Evolutionary conservation across 23 tunicate species (phyloP).

Genomic region (Styela clava): DNA sequence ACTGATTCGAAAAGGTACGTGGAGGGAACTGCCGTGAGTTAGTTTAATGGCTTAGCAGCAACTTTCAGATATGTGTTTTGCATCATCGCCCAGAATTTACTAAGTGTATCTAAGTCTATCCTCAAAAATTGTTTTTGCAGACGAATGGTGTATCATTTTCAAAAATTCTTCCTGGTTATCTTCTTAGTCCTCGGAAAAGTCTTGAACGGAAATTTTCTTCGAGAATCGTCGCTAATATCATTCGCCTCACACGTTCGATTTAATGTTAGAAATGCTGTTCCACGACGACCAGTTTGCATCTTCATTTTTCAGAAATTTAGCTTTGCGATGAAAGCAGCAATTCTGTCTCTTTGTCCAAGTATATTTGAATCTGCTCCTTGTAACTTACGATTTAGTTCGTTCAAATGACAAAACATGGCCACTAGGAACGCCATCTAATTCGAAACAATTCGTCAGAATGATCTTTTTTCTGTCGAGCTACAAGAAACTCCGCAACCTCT

Average conservation of each 20-base stretch:
- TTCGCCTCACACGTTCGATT: too few relatives aligned
- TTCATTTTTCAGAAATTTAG: too few relatives aligned
- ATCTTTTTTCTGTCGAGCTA: conserved; percentile 37
- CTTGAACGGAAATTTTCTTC: conserved; percentile 46
- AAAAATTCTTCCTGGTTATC: too few relatives aligned
- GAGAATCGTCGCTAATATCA: conserved; percentile 23
- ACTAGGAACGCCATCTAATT: conserved; percentile 50
- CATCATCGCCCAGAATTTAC: too few relatives aligned
- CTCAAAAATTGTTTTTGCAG: conserved; percentile 49
- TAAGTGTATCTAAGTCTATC: too few relatives aligned
- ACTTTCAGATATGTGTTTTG: conserved; percentile 44
- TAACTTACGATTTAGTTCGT: conserved; percentile 48
- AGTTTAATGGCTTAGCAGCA: conserved; percentile 41
- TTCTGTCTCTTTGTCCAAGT: too few relatives aligned
- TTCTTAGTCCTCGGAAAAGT: conserved; percentile 27
- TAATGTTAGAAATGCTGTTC: too few relatives aligned
- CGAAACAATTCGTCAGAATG: conserved; percentile 34
- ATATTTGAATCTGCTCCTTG: too few relatives aligned
- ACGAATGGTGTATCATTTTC: conserved; percentile 51
- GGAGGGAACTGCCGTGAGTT: conserved; percentile 23
- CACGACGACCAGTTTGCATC: too few relatives aligned
- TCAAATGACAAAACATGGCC: conserved; percentile 47
- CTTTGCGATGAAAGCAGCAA: too few relatives aligned
- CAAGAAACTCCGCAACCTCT: conserved; percentile 40
- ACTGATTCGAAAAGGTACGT: conserved; percentile 26